These are phyloP conservation scores for Nyctalus aviator DNA, from an alignment of 2,797 vertebrate genomes.

Conservation along the genomic window DNA sequence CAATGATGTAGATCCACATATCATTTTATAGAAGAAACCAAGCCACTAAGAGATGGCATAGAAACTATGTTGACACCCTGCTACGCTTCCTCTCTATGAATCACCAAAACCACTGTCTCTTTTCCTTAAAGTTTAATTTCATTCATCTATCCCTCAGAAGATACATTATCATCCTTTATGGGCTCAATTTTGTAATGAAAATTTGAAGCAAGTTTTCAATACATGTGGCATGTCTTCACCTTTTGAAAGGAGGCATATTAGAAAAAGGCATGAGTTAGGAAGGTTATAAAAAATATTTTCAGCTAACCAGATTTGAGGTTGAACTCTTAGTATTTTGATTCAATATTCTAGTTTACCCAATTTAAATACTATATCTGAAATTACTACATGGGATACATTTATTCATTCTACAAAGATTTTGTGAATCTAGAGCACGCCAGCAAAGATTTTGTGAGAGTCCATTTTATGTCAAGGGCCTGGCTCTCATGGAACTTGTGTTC, in stretches of 20 bases:
- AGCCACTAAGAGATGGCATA: neutral
- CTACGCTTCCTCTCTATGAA: fast-evolving
- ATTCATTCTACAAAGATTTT: neutral
- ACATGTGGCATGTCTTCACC: neutral
- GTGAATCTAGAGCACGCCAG: neutral
- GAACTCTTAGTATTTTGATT: neutral
- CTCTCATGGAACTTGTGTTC: neutral
- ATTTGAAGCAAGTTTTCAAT: neutral
- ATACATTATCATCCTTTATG: neutral
- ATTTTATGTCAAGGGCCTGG: neutral
- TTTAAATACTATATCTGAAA: neutral
- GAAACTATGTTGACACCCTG: neutral
- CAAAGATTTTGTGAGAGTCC: neutral
- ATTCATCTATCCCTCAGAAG: neutral
- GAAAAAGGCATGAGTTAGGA: neutral
- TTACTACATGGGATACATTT: neutral
- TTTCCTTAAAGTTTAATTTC: neutral
- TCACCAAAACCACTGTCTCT: neutral
- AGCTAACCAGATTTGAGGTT: neutral
- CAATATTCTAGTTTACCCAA: neutral
- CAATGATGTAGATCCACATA: neutral
- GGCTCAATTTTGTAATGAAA: neutral
- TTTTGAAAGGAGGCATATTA: neutral
- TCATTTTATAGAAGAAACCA: neutral
- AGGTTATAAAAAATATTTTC: conserved; percentile 19